These are phyloP conservation scores for Ophion obscuratus DNA, from an alignment of 2,888 invertebrate species.

Conservation along the genomic window DNA sequence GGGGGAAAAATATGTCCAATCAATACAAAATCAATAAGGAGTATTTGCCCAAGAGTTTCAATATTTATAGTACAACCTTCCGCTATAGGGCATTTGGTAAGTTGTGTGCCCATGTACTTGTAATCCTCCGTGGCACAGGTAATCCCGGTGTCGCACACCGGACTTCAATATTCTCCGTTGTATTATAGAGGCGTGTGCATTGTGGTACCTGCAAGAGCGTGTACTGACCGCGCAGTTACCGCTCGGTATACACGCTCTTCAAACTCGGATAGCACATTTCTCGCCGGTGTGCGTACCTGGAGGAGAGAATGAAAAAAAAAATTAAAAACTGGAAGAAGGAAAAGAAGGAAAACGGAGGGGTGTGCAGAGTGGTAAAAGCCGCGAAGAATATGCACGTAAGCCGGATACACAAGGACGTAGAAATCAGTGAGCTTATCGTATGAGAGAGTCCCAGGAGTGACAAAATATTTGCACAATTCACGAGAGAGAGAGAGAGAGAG, in stretches of 20 bases:
- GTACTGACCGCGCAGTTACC: conserved; percentile 18
- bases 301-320: conserved; percentile 23
- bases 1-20: not conserved
- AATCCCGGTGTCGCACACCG: conserved; percentile 20
- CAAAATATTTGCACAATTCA: conserved; percentile 70
- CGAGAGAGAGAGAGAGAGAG: conserved; percentile 43
- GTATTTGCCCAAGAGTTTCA: conserved; percentile 4
- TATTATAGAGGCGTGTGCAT: not conserved
- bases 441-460: conserved; percentile 52
- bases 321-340: not conserved
- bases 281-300: conserved; percentile 14
- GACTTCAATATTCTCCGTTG: conserved; percentile 25
- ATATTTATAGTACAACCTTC: conserved; percentile 19
- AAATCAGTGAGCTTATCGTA: conserved; percentile 60
- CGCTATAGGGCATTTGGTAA: not conserved
- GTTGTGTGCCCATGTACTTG: conserved; percentile 18
- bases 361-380: conserved; percentile 30
- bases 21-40: conserved; percentile 11
- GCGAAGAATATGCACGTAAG: conserved; percentile 58
- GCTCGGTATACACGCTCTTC: conserved; percentile 37
- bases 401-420: conserved; percentile 55
- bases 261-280: conserved; percentile 34
- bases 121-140: conserved; percentile 27
- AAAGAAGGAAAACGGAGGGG: conserved; percentile 21
- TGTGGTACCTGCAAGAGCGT: conserved; percentile 4